Evolutionary conservation across 2,113 vertebrate species (phyloP).

Genomic region (Misgurnus mizolepis): DNA sequence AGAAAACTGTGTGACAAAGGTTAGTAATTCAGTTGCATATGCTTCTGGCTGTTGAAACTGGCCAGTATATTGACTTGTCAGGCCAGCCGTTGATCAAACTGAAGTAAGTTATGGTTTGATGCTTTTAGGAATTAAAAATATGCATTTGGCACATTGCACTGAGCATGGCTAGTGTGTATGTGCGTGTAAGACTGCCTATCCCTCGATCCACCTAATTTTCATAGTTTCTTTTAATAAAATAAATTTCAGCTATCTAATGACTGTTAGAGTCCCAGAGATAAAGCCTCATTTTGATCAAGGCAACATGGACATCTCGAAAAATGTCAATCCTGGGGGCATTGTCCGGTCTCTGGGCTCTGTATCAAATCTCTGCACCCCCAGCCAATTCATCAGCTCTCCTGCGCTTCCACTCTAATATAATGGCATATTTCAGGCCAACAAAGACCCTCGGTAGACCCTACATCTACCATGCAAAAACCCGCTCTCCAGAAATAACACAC

Average conservation of each 20-base stretch:
- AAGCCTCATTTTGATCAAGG: conserved; percentile 40
- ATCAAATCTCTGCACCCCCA: conserved; percentile 55
- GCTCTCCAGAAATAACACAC: conserved; percentile 62
- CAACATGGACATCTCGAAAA: conserved; percentile 39
- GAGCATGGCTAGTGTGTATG: neutral
- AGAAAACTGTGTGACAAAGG: conserved; percentile 21
- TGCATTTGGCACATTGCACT: conserved; percentile 25
- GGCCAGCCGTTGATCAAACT: conserved; percentile 32
- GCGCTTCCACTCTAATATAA: conserved; percentile 43
- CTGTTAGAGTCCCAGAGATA: conserved; percentile 32
- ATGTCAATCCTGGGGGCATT: conserved; percentile 53
- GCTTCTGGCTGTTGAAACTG: neutral
- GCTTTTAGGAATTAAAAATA: conserved; percentile 48
- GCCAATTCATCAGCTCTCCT: conserved; percentile 56
- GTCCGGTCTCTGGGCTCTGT: conserved; percentile 26
- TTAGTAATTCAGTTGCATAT: conserved; percentile 36
- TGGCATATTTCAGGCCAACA: conserved; percentile 45
- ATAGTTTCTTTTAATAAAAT: conserved; percentile 42
- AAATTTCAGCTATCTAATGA: conserved; percentile 35
- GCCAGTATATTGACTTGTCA: conserved; percentile 38
- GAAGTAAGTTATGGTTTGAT: conserved; percentile 48
- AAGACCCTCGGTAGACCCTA: conserved; percentile 25
- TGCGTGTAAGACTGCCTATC: conserved; percentile 5
- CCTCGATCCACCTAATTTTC: neutral
- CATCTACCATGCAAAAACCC: conserved; percentile 46